Evolutionary conservation across 2,797 vertebrate species (phyloP), one percentile per base, ranked within the genome.

Genomic region (Ptychobarbus kaznakovi): DNA sequence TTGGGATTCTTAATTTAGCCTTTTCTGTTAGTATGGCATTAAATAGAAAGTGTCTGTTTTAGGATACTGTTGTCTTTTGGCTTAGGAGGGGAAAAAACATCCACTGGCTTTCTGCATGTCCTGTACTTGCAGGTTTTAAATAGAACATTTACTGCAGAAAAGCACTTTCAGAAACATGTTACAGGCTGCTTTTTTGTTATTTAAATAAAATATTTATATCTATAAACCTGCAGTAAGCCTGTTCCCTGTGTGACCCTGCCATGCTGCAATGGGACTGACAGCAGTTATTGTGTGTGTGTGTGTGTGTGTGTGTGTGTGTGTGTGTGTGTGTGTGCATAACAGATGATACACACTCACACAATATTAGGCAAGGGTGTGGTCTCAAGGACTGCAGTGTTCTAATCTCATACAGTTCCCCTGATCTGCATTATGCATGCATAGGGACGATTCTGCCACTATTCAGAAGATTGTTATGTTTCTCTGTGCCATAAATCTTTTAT

Each of bases 361-460:
- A 75, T n/a, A 53, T 70, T 58, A 12, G 35, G 58, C 40, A 66
- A 70, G 79, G 86, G 86, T 85, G 86, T 81, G 78, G 82, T 78
- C 22, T 2, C 40, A 72, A 32, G 72, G 44, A 80, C 82, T 81
- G 86, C 82, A 81, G 51, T 74, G 46, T 35, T 79, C 18, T 44
- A 32, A 38, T 68, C 51, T 80, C 16, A 10, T 25, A 65, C 46
- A 32, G n/a, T 58, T 66, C 6, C 7, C 22, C 28, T 63, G 28
- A 40, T 66, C 70, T 68, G 58, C 12, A 75, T 35, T 53, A 8
- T 22, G 16, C 22, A 49, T 0, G 2, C 3, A 1, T n/a, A 25
- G n/a, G 44, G 38, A 46, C 16, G 46, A 74, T 32, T 65, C 32
- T n/a, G 40, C 15, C n/a, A 9, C 12, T 16, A 16, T 25, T 69